Base-by-base conservation (phyloP, 2,797 vertebrate species). In the Falco peregrinus region DNA sequence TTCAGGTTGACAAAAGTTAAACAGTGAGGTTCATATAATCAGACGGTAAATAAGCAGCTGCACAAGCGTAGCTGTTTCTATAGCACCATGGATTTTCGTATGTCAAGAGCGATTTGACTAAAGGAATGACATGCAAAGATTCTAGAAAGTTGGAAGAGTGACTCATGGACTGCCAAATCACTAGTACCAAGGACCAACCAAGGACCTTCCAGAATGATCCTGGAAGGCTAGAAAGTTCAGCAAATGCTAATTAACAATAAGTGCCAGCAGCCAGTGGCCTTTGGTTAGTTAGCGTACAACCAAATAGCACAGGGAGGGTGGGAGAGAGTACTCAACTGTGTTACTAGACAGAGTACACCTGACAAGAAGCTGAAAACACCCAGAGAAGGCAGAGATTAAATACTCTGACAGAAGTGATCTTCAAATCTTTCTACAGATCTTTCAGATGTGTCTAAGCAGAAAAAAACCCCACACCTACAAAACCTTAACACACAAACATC, bases 321-420 rank as follows among this genome's bases (percentile, higher is more conserved):
- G 63, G 13, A 61, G 19, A 9, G 5, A 28, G n/a, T 8, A 39
- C 12, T 12, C 31, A 11, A 12, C 21, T 6, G 10, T 13, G 1
- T 15, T 5, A 33, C 51, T 33, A 59, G 29, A 25, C 4, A 2
- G 31, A 54, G 4, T 1, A 22, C 9, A 4, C 2, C 0, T 3
- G 15, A 11, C 41, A 39, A 33, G 31, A 56, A 60, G 45, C n/a
- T 47, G 64, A 5, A 15, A 63, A 33, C 68, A 47, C 33, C 35
- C 39, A 8, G 43, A 28, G n/a, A 29, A 20, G 33, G 43, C 29
- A 1, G 37, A 83, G 70, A 26, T 25, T 1, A 71, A 73, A 33
- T 31, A 29, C 10, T 63, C 1, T 0, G 60, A 71, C 75, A 83
- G n/a, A 10, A 64, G 5, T 0, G 0, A 43, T 5, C 28, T 1